Percentiles rank a stretch among this genome's conserved stretches.
These are phyloP conservation scores for Ormyrus thymus DNA, from an alignment of 2,888 invertebrate genomes.

Conservation along the genomic window DNA sequence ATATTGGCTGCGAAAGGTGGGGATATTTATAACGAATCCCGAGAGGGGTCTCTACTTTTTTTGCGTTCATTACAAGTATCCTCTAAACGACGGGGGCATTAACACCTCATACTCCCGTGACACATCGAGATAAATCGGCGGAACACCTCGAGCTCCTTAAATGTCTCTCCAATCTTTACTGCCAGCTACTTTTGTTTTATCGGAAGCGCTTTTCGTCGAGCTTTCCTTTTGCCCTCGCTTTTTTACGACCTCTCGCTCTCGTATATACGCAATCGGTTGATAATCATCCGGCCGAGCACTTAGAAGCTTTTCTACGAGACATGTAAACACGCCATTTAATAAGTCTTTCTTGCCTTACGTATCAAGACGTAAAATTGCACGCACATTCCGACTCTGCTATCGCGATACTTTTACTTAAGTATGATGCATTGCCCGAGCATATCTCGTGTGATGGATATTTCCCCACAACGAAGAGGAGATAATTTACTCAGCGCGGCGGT, in stretches of 20 bases:
- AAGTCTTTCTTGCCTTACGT: neutral
- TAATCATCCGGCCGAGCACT: constrained; percentile 15
- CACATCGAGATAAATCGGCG: constrained; percentile 1
- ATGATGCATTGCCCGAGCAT: neutral
- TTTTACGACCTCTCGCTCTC: neutral
- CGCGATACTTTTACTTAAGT: too few species aligned
- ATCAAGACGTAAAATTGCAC: too few species aligned
- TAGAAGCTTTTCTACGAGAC: neutral
- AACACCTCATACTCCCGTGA: constrained; percentile 26
- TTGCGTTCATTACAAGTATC: neutral
- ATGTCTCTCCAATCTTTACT: constrained; percentile 34
- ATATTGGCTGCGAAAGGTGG: too few species aligned
- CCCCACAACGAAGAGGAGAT: neutral
- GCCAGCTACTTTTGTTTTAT: constrained; percentile 31
- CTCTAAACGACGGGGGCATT: constrained; percentile 19
- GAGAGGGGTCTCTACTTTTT: neutral
- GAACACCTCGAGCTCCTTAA: neutral
- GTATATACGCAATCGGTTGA: neutral
- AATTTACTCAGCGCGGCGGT: too few species aligned
- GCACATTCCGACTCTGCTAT: too few species aligned
- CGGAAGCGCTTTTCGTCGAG: constrained; percentile 9
- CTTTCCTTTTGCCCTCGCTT: neutral
- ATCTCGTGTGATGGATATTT: constrained; percentile 7
- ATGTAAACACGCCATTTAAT: constrained; percentile 11
- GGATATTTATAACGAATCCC: too few species aligned